phyloP scores from a whole-genome alignment of 2,888 invertebrate genomes.

The Lacanobia oleracea region DNA sequence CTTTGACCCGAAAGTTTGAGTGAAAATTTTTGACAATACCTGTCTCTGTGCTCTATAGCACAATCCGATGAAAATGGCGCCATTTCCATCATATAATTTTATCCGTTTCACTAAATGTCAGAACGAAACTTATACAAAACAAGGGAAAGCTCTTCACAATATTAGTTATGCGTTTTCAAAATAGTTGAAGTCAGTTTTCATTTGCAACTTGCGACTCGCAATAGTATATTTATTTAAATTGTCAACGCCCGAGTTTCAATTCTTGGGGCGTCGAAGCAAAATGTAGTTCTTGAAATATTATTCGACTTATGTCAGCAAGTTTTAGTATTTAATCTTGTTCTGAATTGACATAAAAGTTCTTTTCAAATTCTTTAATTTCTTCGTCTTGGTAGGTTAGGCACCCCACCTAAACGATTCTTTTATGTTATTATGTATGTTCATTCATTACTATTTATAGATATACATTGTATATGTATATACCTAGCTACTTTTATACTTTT shows the following conservation, averaged over 20 bases:
- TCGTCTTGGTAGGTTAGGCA: too few relatives aligned
- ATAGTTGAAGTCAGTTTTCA: conserved; percentile 62
- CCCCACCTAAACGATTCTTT: too few relatives aligned
- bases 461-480: too few relatives aligned
- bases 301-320: background rate
- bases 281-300: conserved; percentile 14
- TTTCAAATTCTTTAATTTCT: background rate
- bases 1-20: too few relatives aligned
- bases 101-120: conserved; percentile 30
- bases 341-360: background rate
- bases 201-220: conserved; percentile 46
- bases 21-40: too few relatives aligned
- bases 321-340: background rate
- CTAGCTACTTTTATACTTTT: background rate
- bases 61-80: background rate
- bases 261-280: conserved; percentile 28
- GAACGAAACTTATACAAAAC: conserved; percentile 41
- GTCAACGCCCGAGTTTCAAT: conserved; percentile 14
- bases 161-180: conserved; percentile 56
- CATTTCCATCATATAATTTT: conserved; percentile 7
- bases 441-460: too few relatives aligned
- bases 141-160: conserved; percentile 47
- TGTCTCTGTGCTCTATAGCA: background rate
- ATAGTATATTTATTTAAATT: conserved; percentile 49
- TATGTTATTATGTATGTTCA: too few relatives aligned